Evolutionary conservation across 2,888 invertebrate genomes (phyloP).

Genomic region (Scaptomyza tumidula): DNA sequence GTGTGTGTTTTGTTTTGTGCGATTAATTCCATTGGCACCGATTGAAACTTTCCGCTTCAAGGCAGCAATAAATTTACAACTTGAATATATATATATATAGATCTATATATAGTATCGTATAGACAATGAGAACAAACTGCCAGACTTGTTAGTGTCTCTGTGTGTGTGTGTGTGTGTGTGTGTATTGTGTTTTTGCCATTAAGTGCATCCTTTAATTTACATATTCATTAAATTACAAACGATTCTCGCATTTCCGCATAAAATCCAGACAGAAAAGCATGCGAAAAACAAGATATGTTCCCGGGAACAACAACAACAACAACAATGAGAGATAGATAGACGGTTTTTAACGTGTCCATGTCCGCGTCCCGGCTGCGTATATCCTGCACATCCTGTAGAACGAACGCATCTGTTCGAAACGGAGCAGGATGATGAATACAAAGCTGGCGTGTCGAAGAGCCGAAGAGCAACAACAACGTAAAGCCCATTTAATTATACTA

Average conservation of each 20-base stretch:
- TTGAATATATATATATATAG: conserved; percentile 23
- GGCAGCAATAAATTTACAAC: conserved; percentile 75
- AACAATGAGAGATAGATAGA: background rate
- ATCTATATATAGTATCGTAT: background rate
- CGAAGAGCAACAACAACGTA: conserved; percentile 46
- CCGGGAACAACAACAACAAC: background rate
- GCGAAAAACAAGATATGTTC: conserved; percentile 18
- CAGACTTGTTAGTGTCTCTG: background rate
- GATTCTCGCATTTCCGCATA: conserved; percentile 60
- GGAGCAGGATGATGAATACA: conserved; percentile 65
- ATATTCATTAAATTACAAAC: conserved; percentile 77
- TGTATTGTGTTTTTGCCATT: conserved; percentile 48
- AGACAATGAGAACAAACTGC: conserved; percentile 38
- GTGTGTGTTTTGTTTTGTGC: conserved; percentile 57
- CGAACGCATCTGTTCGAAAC: conserved; percentile 42
- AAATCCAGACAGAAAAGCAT: conserved; percentile 53
- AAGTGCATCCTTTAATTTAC: conserved; percentile 79
- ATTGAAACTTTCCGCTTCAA: conserved; percentile 76
- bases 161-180: conserved; percentile 11
- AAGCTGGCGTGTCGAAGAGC: conserved; percentile 45
- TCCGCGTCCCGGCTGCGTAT: conserved; percentile 4
- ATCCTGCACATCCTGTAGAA: conserved; percentile 25
- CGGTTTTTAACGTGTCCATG: conserved; percentile 20
- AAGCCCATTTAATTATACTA: conserved; percentile 80
- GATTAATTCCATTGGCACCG: conserved; percentile 79